A percentile compares a stretch with the other conserved stretches of the same genome.
Evolutionary conservation across 2,888 invertebrate genomes (phyloP).

Genomic region (Bruchidius siliquastri): DNA sequence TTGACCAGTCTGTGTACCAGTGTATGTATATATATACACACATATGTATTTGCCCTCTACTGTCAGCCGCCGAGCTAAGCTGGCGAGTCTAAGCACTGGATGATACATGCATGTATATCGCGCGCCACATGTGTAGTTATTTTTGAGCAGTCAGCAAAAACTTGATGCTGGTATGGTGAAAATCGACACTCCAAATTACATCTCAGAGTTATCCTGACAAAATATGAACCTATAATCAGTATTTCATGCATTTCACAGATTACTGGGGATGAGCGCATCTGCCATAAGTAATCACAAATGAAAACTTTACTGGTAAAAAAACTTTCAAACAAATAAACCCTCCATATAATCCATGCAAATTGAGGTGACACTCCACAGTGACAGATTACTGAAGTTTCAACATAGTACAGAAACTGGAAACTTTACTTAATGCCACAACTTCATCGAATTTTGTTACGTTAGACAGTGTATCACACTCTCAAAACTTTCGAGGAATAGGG

Average conservation of each 20-base stretch:
- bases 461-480: not conserved
- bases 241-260: not conserved
- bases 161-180: too few species aligned
- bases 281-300: not conserved
- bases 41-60: too few species aligned
- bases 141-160: too few species aligned
- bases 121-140: too few species aligned
- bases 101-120: too few species aligned
- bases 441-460: not conserved
- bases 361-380: not conserved
- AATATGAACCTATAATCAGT: too few species aligned
- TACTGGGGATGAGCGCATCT: not conserved
- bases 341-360: slow-evolving; percentile 2
- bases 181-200: too few species aligned
- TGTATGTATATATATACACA: too few species aligned
- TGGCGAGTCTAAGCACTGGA: too few species aligned
- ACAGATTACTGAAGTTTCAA: slow-evolving; percentile 7
- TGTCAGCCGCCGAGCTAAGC: too few species aligned
- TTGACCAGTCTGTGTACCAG: too few species aligned
- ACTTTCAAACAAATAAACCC: slow-evolving; percentile 1
- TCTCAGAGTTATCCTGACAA: too few species aligned
- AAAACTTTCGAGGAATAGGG: not conserved
- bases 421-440: slow-evolving; percentile 4
- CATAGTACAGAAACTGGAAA: slow-evolving; percentile 2
- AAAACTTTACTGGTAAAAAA: not conserved